These are phyloP conservation scores for Tangara arthus DNA, from an alignment of 2,797 vertebrate species.

Conservation along the genomic window DNA sequence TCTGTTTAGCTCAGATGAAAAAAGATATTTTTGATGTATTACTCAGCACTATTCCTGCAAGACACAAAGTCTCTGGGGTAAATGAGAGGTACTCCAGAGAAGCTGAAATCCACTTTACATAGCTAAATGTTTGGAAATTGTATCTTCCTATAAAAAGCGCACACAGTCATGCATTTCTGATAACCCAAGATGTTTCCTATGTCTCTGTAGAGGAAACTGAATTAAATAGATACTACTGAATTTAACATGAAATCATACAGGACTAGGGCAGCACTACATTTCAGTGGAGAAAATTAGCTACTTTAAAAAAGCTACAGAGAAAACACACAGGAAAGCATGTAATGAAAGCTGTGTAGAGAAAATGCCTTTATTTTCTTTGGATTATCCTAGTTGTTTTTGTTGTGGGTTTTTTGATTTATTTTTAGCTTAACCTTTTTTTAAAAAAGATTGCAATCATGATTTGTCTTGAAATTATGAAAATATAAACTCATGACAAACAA, in stretches of 20 bases:
- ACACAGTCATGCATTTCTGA: background rate
- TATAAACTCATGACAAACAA: background rate
- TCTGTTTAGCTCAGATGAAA: background rate
- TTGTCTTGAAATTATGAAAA: background rate
- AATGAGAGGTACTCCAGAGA: background rate
- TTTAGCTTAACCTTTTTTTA: background rate
- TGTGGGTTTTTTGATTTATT: fast-evolving
- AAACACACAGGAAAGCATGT: background rate
- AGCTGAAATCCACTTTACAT: background rate
- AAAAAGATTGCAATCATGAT: background rate
- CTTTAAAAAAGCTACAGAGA: background rate
- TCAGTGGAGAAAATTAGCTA: background rate
- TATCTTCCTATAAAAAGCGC: background rate
- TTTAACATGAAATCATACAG: background rate
- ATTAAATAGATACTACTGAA: background rate
- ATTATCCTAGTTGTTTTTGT: background rate
- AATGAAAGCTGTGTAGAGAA: background rate
- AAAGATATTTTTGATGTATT: background rate
- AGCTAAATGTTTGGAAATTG: conserved; percentile 11
- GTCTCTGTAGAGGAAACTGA: background rate
- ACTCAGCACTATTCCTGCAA: background rate
- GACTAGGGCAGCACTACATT: background rate
- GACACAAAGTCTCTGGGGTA: background rate
- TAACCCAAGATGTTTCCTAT: background rate
- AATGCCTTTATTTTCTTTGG: background rate